Conservation (phyloP, 2,797 vertebrate species). For the Phataginus tricuspis region DNA sequence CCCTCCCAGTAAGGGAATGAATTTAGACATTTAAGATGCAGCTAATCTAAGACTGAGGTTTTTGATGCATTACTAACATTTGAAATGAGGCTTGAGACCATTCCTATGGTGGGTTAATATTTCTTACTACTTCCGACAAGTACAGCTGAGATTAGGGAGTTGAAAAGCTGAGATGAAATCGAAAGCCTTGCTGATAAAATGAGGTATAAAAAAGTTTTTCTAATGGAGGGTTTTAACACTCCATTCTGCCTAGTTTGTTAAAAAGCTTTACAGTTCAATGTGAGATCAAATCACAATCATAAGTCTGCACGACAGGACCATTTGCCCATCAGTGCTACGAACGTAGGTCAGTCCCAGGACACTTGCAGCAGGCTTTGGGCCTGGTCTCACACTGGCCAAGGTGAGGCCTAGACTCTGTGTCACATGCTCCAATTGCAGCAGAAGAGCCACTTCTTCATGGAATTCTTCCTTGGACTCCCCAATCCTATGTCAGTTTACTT, state of each 20-base stretch:
- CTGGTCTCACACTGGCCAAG: too few relatives aligned
- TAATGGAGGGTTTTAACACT: slow-evolving; percentile 24
- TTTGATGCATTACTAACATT: slow-evolving; percentile 49
- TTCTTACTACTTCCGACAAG: slow-evolving; percentile 64
- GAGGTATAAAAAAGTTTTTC: slow-evolving; percentile 44
- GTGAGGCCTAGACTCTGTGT: not conserved
- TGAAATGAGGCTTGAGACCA: slow-evolving; percentile 41
- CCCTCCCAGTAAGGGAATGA: not conserved
- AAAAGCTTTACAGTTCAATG: not conserved
- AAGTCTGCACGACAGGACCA: not conserved
- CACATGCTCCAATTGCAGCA: not conserved
- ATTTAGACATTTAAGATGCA: slow-evolving; percentile 33
- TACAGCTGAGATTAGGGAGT: slow-evolving; percentile 28
- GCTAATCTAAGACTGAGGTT: not conserved
- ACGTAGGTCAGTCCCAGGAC: not conserved
- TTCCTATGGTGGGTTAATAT: slow-evolving; percentile 16
- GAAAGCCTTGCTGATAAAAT: slow-evolving; percentile 44
- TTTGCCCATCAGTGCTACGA: not conserved
- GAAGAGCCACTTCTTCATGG: not conserved
- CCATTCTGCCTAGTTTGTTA: not conserved
- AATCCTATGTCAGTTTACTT: not conserved
- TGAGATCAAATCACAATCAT: not conserved
- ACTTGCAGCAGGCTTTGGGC: too few relatives aligned
- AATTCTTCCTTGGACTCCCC: not conserved
- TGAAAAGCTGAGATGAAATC: slow-evolving; percentile 47